Conservation (phyloP, 2,797 vertebrate genomes). For the Tamandua tetradactyla region DNA sequence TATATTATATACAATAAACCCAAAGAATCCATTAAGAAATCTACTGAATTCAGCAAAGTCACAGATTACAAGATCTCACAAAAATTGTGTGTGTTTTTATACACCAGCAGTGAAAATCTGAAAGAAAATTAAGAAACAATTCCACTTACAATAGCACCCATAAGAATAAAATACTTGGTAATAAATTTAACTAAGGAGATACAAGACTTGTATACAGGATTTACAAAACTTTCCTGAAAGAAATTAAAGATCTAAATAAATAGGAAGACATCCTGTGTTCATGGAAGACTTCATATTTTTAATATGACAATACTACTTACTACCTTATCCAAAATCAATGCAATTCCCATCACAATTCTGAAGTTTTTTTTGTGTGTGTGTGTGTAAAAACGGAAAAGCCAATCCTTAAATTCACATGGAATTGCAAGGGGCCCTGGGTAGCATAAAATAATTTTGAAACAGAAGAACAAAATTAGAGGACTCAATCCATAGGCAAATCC, state of each 20-base stretch:
- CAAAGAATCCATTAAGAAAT: neutral
- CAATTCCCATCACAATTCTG: too few relatives aligned
- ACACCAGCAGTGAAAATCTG: neutral
- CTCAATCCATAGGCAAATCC: neutral
- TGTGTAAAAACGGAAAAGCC: neutral
- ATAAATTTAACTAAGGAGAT: neutral
- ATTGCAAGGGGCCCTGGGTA: too few relatives aligned
- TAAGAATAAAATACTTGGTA: neutral
- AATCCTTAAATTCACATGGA: neutral
- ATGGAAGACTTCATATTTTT: neutral
- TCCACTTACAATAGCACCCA: neutral
- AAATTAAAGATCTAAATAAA: constrained; percentile 1
- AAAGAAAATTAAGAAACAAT: neutral
- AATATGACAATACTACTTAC: neutral
- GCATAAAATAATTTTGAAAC: too few relatives aligned
- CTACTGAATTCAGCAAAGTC: neutral
- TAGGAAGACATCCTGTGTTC: neutral
- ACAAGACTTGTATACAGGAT: neutral
- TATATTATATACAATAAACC: neutral
- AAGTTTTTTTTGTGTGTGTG: too few relatives aligned
- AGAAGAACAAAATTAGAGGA: too few relatives aligned
- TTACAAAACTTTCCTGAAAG: neutral
- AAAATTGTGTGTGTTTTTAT: neutral
- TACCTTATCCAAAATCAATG: too few relatives aligned
- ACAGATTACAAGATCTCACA: neutral